A percentile compares a stretch with the other conserved stretches of the same genome.
Evolutionary conservation across 2,888 invertebrate genomes (phyloP).

Genomic region (Epirrhoe tristata): DNA sequence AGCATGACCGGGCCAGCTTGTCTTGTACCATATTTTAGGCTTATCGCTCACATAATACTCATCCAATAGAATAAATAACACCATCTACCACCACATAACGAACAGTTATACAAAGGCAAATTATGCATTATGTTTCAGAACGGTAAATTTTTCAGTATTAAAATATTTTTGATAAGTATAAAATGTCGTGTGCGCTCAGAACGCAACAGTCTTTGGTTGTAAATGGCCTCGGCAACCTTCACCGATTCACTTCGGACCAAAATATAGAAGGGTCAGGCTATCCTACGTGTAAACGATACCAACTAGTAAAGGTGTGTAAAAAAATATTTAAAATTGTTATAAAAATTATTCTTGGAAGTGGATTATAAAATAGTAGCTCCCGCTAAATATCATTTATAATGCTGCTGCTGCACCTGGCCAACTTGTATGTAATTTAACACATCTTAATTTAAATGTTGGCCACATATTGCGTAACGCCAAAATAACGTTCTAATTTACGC

Average conservation of each 20-base stretch:
- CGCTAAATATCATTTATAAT: slow-evolving; percentile 22
- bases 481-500: no score
- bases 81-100: slow-evolving; percentile 5
- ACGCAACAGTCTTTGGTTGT: slow-evolving; percentile 53
- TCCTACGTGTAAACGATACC: slow-evolving; percentile 46
- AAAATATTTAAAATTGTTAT: slow-evolving; percentile 57
- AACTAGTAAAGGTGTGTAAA: slow-evolving; percentile 62
- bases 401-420: no score
- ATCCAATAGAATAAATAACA: slow-evolving; percentile 4
- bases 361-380: slow-evolving; percentile 48
- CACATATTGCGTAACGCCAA: no score
- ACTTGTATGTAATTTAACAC: no score
- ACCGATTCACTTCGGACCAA: slow-evolving; percentile 3
- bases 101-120: slow-evolving; percentile 1
- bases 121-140: not conserved
- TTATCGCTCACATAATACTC: slow-evolving; percentile 2
- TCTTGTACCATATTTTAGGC: not conserved
- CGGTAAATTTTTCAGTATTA: slow-evolving; percentile 2
- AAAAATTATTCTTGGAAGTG: slow-evolving; percentile 53
- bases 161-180: slow-evolving; percentile 16
- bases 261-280: not conserved
- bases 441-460: no score
- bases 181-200: slow-evolving; percentile 22
- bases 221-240: slow-evolving; percentile 31
- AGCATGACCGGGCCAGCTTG: not conserved